Evolutionary conservation across 1,140 invertebrate species (phyloP), one percentile per base, ranked within the genome.

Genomic region (Drosophila bifasciata): DNA sequence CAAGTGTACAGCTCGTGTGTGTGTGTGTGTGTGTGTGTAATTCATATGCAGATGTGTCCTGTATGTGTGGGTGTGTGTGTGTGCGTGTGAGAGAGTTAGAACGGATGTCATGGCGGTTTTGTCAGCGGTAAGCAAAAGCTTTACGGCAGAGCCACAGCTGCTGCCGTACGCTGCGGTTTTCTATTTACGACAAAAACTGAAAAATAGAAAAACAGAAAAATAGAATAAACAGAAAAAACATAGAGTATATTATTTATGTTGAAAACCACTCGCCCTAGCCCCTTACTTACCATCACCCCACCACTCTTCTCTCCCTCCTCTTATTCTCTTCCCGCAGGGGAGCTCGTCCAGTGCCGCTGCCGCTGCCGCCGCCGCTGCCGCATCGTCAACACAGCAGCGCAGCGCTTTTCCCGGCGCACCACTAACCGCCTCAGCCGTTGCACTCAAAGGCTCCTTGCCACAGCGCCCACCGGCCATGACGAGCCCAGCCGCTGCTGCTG

Each of bases 401-500:
- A 91, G 72, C 62, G 81, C 86, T 50, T 91, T 90, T 51, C 83
- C 81, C 59, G 85, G 85, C 56, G 81, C 88, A 68, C 81, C 88
- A 73, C 79, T 89, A 19, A 89, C 76, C 80, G 76, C 90, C 60
- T 89, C 90, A 68, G 77, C 86, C 79, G 76, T 90, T 63, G 72
- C 88, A 60, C 76, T 91, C 46, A 91, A 91, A 79, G 88, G 90
- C 64, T 76, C 76, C 44, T 52, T 85, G 15, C 66, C 83, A 50
- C 90, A 89, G 61, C 79, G 88, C 70, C 90, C 88, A 60, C 69
- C 86, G 68, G 85, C 79, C 63, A 92, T 92, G 91, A 91, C 91
- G 63, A 92, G 91, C 77, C 91, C 91, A 81, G 90, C 91, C 66
- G 91, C 91, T 74, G 90, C 90, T 58, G 90, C 84, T 78, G 91